Percentiles rank a stretch among this genome's conserved stretches.
Evolutionary conservation across 2,888 invertebrate genomes (phyloP).

Genomic region (Xanthorhoe spadicearia): DNA sequence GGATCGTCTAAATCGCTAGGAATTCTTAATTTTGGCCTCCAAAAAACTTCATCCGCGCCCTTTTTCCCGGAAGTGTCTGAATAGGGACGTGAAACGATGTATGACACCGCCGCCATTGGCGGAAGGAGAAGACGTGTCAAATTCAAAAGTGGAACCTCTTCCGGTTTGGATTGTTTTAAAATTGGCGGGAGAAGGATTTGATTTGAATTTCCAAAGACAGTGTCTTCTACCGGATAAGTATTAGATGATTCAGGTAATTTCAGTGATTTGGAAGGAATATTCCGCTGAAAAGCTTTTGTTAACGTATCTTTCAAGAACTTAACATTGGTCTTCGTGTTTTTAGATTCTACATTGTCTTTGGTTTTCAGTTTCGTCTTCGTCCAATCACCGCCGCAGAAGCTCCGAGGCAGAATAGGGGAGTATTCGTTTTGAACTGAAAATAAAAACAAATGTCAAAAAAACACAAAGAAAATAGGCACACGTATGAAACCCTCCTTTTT

Average conservation of each 20-base stretch:
- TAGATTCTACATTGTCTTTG: conserved; percentile 2
- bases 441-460: not conserved
- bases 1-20: not conserved
- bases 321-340: not conserved
- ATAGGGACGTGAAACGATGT: conserved; percentile 20
- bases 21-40: conserved; percentile 21
- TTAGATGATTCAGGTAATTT: conserved; percentile 2
- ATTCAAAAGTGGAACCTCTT: conserved; percentile 21
- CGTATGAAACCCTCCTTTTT: no score
- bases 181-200: conserved; percentile 9
- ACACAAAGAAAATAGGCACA: no score
- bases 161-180: conserved; percentile 31
- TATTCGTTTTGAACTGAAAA: conserved; percentile 45
- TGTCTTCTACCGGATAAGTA: not conserved
- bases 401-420: conserved; percentile 32
- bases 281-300: conserved; percentile 4
- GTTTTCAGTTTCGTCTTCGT: not conserved
- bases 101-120: conserved; percentile 38
- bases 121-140: conserved; percentile 39
- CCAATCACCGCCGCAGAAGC: conserved; percentile 15
- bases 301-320: conserved; percentile 5
- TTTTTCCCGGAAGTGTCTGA: conserved; percentile 13
- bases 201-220: conserved; percentile 9
- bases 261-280: not conserved
- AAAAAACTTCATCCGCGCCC: conserved; percentile 12